Conservation (phyloP, 2,888 invertebrate species). For the Eupithecia abbreviata region DNA sequence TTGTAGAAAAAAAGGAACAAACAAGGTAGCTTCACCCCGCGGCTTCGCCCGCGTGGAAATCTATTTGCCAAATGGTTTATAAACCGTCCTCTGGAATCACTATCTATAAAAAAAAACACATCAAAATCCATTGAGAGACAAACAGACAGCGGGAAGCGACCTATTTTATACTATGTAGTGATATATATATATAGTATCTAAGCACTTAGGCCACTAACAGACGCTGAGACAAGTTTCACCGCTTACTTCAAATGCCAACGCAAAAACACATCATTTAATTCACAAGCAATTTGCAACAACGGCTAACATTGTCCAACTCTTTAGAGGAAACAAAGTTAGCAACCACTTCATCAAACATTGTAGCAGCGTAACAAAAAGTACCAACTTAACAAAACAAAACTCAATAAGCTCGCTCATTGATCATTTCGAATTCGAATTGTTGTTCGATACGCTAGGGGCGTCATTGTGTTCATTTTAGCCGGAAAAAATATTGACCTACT, state of each 20-base stretch:
- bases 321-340: conserved; percentile 31
- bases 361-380: conserved; percentile 35
- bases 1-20: neutral
- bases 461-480: neutral
- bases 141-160: too few species aligned
- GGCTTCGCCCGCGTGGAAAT: too few species aligned
- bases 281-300: conserved; percentile 24
- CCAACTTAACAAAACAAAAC: conserved; percentile 46
- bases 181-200: neutral
- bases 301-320: conserved; percentile 23
- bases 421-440: conserved; percentile 69
- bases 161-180: too few species aligned
- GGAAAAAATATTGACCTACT: neutral
- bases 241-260: neutral
- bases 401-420: conserved; percentile 61
- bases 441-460: conserved; percentile 49
- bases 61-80: too few species aligned
- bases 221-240: neutral
- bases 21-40: neutral
- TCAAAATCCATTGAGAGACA: too few species aligned
- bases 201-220: neutral
- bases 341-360: conserved; percentile 41
- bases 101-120: too few species aligned
- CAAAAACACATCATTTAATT: neutral
- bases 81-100: too few species aligned